These are phyloP conservation scores for Tuta absoluta DNA, from an alignment of 2,888 invertebrate species.

Conservation along the genomic window DNA sequence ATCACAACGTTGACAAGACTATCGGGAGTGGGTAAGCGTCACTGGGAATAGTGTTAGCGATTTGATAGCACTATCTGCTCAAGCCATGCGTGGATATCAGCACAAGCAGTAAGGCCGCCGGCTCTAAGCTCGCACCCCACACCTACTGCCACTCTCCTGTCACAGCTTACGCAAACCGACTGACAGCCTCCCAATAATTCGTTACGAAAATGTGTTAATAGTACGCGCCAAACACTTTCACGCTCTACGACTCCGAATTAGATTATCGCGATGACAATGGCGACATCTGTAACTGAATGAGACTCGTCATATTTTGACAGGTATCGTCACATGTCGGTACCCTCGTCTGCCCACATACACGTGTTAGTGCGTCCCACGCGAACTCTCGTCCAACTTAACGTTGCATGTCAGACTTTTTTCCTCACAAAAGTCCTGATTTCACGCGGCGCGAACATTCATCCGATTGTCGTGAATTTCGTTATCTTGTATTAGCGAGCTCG, in stretches of 20 bases:
- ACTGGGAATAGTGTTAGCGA: slow-evolving; percentile 30
- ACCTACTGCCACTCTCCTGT: slow-evolving; percentile 76
- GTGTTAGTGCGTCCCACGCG: slow-evolving; percentile 68
- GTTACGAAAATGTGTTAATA: slow-evolving; percentile 80
- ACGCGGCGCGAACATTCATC: slow-evolving; percentile 80
- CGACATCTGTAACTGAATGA: slow-evolving; percentile 75
- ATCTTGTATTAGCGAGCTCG: slow-evolving; percentile 74
- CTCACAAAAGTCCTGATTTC: slow-evolving; percentile 76
- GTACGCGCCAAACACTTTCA: slow-evolving; percentile 68
- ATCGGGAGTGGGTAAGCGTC: background rate
- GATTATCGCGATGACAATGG: slow-evolving; percentile 76
- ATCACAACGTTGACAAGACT: slow-evolving; percentile 4
- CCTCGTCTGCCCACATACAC: slow-evolving; percentile 78
- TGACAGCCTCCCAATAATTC: slow-evolving; percentile 79
- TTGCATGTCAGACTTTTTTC: slow-evolving; percentile 60
- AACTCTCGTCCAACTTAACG: slow-evolving; percentile 50
- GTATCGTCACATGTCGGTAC: slow-evolving; percentile 69
- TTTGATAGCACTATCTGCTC: slow-evolving; percentile 50
- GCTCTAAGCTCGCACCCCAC: slow-evolving; percentile 58
- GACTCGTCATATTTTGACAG: slow-evolving; percentile 80
- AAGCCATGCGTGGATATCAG: slow-evolving; percentile 39
- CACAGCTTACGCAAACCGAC: slow-evolving; percentile 78
- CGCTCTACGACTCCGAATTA: slow-evolving; percentile 74
- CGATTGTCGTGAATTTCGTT: slow-evolving; percentile 77
- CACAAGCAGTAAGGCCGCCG: slow-evolving; percentile 25